Conservation (phyloP, 2,797 vertebrate genomes). For the Pteropus rufus region DNA sequence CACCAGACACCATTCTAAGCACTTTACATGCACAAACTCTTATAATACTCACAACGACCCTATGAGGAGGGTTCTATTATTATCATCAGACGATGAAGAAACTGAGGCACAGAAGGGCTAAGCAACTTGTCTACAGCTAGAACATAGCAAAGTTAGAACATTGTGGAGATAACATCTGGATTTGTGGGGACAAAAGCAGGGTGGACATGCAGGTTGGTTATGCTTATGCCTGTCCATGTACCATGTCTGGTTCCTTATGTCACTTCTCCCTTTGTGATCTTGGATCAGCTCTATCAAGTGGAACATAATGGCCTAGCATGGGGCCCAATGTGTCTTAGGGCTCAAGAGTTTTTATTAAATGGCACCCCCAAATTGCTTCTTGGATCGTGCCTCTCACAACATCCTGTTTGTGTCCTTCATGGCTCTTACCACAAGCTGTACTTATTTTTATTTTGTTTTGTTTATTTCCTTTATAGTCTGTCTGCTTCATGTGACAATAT, state of each 20-base stretch:
- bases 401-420: neutral
- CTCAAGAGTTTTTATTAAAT: neutral
- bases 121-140: neutral
- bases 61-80: neutral
- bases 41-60: neutral
- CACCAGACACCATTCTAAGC: rapidly evolving
- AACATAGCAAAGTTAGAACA: neutral
- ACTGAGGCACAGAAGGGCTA: neutral
- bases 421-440: too few species aligned
- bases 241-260: neutral
- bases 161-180: neutral
- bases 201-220: rapidly evolving
- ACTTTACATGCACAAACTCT: neutral
- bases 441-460: neutral
- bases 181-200: neutral
- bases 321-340: neutral
- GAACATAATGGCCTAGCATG: too few species aligned
- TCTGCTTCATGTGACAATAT: neutral
- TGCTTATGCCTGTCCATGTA: too few species aligned
- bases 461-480: neutral
- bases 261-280: neutral
- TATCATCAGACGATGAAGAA: rapidly evolving
- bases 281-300: neutral
- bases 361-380: neutral
- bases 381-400: rapidly evolving